Evolutionary conservation across 2,113 vertebrate genomes (phyloP), one percentile per base, ranked within the genome.

Genomic region (Cheirogaleus medius): DNA sequence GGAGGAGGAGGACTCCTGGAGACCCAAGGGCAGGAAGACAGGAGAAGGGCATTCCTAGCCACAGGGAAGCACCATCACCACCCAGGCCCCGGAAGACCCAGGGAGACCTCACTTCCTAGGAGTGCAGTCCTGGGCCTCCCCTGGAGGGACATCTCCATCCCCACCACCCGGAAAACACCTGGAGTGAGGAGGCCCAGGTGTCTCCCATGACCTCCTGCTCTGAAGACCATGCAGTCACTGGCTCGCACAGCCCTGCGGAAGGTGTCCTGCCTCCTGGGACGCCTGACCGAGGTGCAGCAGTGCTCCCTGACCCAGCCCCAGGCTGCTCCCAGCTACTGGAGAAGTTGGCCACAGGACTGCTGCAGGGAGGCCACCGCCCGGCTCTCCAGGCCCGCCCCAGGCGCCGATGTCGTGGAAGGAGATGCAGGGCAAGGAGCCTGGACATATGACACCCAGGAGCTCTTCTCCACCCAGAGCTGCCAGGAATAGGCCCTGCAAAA

Each of bases 251-350:
- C 18, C 34, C 21, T 52, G 27, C 2, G 3, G 32, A 54, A 25
- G 32, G 78, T 15, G 32, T 1, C 8, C 80, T 15, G 13, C 42
- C 52, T 14, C 69, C 23, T 12, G 23, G 2, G 17, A 77, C 42
- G 32, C 37, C 73, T 1, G 98, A 98, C 4, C 82, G 97, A 27
- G 99, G 96, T 1, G 6, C 98, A 29, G 99, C 99, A 27, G 98
- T 98, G 1, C 90, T 99, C 34, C 99, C 99, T 85, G 99, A 27
- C 82, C 98, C 99, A 0, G 98, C 98, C 0, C 99, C 99, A 0
- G 99, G 99, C 85, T 98, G 99, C 54, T 98, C 97, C 63, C 98
- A 99, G 97, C 99, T 99, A 1, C 99, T 99, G 0, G 99, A 99
- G 63, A 98, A 98, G 82, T 97, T 94, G 17, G 81, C 98, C 34